A percentile compares a stretch with the other conserved stretches of the same genome.
Evolutionary conservation across 2,797 vertebrate genomes (phyloP).

Genomic region (Tiaroga cobitis): DNA sequence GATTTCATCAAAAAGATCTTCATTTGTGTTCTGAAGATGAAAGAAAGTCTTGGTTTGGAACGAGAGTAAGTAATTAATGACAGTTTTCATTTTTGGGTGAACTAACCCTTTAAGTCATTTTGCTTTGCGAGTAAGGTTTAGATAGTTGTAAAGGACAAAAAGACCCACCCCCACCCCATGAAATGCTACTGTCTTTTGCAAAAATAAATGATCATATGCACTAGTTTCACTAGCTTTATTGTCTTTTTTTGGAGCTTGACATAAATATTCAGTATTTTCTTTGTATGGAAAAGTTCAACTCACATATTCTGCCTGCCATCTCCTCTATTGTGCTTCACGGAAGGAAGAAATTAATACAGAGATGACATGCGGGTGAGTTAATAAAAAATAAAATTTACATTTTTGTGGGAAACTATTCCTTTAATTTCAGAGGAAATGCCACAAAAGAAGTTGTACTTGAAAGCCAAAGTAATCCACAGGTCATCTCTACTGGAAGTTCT

Average conservation of each 20-base stretch:
- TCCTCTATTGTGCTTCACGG: background rate
- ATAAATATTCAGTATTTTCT: background rate
- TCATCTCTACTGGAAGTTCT: slow-evolving; percentile 24
- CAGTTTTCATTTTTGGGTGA: too few species aligned
- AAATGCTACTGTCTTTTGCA: slow-evolving; percentile 1
- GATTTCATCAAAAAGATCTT: too few species aligned
- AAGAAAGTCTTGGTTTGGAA: too few species aligned
- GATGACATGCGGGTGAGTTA: background rate
- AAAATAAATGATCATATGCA: background rate
- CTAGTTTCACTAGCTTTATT: background rate
- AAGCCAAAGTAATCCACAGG: slow-evolving; percentile 9
- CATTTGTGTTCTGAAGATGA: too few species aligned
- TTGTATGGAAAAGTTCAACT: background rate
- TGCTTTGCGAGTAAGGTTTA: background rate
- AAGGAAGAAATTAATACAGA: background rate
- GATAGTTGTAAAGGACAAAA: too few species aligned
- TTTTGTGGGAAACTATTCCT: background rate
- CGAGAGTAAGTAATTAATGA: too few species aligned
- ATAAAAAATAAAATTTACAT: background rate
- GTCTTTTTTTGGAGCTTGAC: background rate
- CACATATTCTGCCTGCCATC: background rate
- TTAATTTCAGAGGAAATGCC: slow-evolving; percentile 18
- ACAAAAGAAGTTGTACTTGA: background rate
- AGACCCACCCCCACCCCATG: too few species aligned
- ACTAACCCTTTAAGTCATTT: too few species aligned